phyloP scores from a whole-genome alignment of 2,797 vertebrate species.

The Eurystomus glaucurus region DNA sequence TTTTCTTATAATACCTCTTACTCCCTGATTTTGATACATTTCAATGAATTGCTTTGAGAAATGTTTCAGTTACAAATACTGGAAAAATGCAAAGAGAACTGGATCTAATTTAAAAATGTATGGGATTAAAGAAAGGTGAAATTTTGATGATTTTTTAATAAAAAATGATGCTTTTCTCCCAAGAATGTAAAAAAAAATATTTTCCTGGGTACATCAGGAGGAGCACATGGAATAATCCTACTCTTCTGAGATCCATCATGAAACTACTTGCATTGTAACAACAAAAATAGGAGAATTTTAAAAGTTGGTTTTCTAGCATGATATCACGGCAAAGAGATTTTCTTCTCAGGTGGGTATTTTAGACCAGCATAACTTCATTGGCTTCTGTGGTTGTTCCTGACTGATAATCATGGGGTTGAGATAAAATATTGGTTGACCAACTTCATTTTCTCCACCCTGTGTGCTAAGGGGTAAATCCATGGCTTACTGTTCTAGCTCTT shows the following conservation, averaged over 20 bases:
- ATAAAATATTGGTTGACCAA: background rate
- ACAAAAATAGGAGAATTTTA: background rate
- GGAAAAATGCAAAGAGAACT: background rate
- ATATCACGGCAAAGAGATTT: background rate
- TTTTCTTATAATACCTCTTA: background rate
- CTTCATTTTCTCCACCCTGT: background rate
- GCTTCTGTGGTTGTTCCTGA: rapidly evolving
- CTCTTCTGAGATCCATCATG: background rate
- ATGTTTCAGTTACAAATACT: background rate
- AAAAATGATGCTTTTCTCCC: rapidly evolving
- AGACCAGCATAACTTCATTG: background rate
- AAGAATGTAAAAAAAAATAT: background rate
- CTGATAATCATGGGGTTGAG: background rate
- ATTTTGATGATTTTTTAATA: background rate
- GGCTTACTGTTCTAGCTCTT: background rate
- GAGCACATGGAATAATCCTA: background rate
- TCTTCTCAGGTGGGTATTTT: background rate
- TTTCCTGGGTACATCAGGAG: background rate
- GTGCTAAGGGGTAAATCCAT: background rate
- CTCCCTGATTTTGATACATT: background rate
- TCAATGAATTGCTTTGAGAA: background rate
- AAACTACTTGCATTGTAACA: background rate
- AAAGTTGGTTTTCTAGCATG: background rate
- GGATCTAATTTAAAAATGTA: background rate
- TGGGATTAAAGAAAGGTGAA: background rate